Evolutionary conservation across 2,888 invertebrate genomes (phyloP), one percentile per base, ranked within the genome.

Genomic region (Perizoma affinitatum): DNA sequence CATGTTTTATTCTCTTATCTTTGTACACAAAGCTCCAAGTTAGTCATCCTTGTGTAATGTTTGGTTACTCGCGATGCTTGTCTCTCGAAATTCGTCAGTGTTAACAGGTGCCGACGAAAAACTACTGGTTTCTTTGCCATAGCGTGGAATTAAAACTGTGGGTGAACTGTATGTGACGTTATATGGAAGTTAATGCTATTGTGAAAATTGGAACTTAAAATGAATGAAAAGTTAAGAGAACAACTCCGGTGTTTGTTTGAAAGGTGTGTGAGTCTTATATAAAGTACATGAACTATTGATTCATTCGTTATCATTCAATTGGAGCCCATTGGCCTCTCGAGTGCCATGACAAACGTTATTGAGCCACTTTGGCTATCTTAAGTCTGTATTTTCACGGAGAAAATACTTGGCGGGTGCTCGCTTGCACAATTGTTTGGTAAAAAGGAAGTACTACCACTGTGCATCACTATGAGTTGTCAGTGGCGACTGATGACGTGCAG

Each of bases 41-140:
- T 80, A 84, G 81, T 83, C 82, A 84, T 82, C 78, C 74, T 75
- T 74, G 73, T 74, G 71, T 70, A 70, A 75, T 74, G 69, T 75
- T 74, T 74, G 75, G 71, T 74, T 72, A 69, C 72, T 68, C 67
- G 67, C 63, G 70, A 72, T 70, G 71, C 63, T 72, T 69, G 61
- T 70, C 54, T 61, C 65, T 54, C 51, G 58, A 63, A 66, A 61
- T 65, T 44, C 48, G 58, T 69, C 66, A 67, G 68, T 67, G 61
- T 66, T 67, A 65, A 63, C 65, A 65, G 65, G 63, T 64, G 65
- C 73, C 58, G 63, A 64, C 63, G 63, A 64, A 66, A 68, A 61
- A 61, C 63, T 66, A 66, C 68, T 66, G 58, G 66, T 69, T 62
- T 67, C 51, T 54, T 46, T 51, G 10, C 45, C 35, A 46, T 45